These are phyloP conservation scores for Miniopterus natalensis DNA, from an alignment of 2,113 vertebrate genomes.

Conservation along the genomic window DNA sequence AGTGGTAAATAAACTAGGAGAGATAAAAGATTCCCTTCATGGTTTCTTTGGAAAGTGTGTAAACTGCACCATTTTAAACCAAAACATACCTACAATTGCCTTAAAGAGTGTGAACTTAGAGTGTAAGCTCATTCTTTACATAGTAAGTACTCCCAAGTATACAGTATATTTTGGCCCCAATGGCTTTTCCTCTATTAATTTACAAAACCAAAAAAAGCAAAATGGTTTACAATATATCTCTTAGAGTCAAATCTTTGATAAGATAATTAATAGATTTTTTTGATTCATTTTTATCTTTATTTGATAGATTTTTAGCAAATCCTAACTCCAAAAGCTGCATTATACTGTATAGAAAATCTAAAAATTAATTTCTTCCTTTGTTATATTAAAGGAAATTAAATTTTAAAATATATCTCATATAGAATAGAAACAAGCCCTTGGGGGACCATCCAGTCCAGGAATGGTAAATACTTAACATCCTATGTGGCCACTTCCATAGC, in stretches of 20 bases:
- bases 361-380: slow-evolving; percentile 31
- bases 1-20: not conserved
- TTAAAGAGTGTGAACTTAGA: not conserved
- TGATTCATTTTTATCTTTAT: not conserved
- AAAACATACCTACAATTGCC: not conserved
- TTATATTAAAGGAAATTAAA: not conserved
- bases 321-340: slow-evolving; percentile 17
- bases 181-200: slow-evolving; percentile 5
- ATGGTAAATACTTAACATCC: not conserved
- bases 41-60: not conserved
- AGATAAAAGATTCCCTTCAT: not conserved
- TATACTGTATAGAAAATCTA: not conserved
- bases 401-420: slow-evolving; percentile 26
- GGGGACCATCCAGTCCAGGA: not conserved
- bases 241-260: not conserved
- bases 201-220: slow-evolving; percentile 17
- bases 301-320: slow-evolving; percentile 21
- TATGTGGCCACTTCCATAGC: not conserved
- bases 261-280: not conserved
- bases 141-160: not conserved
- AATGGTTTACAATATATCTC: not conserved
- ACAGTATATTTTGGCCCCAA: not conserved
- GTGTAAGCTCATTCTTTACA: not conserved
- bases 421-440: not conserved
- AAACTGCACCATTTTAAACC: not conserved